Evolutionary conservation across 2,797 vertebrate genomes (phyloP).

Genomic region (Myotis vivesi): DNA sequence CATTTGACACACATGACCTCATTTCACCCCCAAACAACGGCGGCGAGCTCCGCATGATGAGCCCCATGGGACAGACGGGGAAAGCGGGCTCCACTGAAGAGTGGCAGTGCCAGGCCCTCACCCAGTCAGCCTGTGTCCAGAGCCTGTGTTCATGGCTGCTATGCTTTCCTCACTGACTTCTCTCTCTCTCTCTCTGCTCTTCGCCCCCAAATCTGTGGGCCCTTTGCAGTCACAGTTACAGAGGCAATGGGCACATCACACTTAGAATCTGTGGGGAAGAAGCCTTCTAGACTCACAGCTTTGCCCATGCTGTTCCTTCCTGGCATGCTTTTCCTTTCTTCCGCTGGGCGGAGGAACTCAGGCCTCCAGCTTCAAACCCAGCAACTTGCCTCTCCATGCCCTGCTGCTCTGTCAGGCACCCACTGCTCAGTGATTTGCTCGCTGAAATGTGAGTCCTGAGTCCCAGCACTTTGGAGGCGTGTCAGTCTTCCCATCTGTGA

Average conservation of each 20-base stretch:
- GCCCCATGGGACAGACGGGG: neutral
- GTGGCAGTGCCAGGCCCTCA: neutral
- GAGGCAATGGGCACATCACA: accelerated
- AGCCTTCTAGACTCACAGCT: neutral
- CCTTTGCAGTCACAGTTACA: neutral
- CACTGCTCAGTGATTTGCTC: neutral
- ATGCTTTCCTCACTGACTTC: neutral
- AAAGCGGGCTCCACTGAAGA: neutral
- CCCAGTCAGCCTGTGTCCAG: neutral
- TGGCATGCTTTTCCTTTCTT: neutral
- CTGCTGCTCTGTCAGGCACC: neutral
- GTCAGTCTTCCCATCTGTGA: neutral
- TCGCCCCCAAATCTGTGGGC: neutral
- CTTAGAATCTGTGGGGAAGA: neutral
- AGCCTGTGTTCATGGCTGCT: accelerated
- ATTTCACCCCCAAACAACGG: neutral
- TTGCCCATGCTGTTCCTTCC: neutral
- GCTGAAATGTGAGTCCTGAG: neutral
- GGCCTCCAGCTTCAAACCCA: neutral
- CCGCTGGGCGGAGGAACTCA: neutral
- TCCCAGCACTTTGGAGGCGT: neutral
- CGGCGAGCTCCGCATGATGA: neutral
- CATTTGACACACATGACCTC: neutral
- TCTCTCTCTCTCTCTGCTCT: neutral
- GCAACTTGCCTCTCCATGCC: neutral